Percentiles rank a stretch among this genome's conserved stretches.
phyloP scores from a whole-genome alignment of 1,140 invertebrate species.

The Cotesia vestalis region DNA sequence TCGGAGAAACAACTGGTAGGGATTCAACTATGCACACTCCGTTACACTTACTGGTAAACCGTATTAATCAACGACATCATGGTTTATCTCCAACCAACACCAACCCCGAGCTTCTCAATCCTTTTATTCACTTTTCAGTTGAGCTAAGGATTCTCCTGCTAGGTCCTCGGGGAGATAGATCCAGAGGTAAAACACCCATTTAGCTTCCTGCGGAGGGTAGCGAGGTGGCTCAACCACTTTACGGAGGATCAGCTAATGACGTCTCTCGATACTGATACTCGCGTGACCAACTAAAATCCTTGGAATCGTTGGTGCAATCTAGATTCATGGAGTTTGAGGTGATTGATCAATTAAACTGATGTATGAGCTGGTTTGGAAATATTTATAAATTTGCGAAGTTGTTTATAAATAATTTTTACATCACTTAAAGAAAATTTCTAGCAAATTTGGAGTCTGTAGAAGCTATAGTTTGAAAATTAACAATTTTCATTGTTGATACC shows the following conservation, averaged over 20 bases:
- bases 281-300: not conserved
- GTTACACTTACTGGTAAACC: slow-evolving; percentile 68
- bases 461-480: too few relatives aligned
- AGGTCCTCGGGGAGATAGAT: too few relatives aligned
- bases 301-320: not conserved
- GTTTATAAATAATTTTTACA: too few relatives aligned
- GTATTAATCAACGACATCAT: slow-evolving; percentile 68
- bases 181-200: not conserved
- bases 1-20: not conserved
- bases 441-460: too few relatives aligned
- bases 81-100: slow-evolving; percentile 58
- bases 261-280: slow-evolving; percentile 26
- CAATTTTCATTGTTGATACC: too few relatives aligned
- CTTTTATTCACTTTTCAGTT: slow-evolving; percentile 2
- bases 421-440: too few relatives aligned
- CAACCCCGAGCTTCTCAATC: slow-evolving; percentile 22
- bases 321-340: not conserved
- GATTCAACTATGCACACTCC: slow-evolving; percentile 61
- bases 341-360: too few relatives aligned
- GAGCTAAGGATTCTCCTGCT: too few relatives aligned
- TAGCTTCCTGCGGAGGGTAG: not conserved
- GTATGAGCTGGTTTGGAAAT: too few relatives aligned
- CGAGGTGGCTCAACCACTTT: slow-evolving; percentile 43
- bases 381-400: too few relatives aligned
- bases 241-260: slow-evolving; percentile 42